Percentiles rank a stretch among this genome's conserved stretches.
These are phyloP conservation scores for Eolophus roseicapilla DNA, from an alignment of 2,113 vertebrate genomes.

Conservation along the genomic window DNA sequence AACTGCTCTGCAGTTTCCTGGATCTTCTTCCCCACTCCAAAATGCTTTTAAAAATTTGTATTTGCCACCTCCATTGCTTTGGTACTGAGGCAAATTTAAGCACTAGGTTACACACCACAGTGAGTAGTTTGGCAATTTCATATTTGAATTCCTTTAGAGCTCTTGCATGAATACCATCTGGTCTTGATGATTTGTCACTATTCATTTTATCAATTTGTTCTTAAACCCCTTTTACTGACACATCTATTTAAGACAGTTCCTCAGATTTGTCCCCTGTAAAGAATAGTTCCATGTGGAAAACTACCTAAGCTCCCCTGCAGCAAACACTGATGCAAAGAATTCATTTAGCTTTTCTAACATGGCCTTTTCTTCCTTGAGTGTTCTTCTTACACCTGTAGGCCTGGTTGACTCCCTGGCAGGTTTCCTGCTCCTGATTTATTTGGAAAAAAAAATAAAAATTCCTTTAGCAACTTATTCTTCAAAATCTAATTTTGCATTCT, in stretches of 20 bases:
- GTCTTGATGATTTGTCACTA: conserved; percentile 12
- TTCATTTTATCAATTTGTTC: conserved; percentile 21
- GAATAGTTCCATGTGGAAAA: not conserved
- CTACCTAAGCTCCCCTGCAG: not conserved
- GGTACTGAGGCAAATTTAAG: not conserved
- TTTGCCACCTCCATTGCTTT: not conserved
- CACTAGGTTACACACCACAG: not conserved
- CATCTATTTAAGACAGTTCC: not conserved
- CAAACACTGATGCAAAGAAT: not conserved
- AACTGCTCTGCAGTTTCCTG: not conserved
- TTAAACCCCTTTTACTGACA: conserved; percentile 2
- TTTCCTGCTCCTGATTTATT: not conserved
- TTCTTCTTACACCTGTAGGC: not conserved
- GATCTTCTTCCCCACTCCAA: not conserved
- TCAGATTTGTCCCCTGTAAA: not conserved
- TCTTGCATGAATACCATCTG: conserved; percentile 6
- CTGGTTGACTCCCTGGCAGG: not conserved
- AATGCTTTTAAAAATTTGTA: not conserved
- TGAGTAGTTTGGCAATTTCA: conserved; percentile 27
- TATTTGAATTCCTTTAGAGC: conserved; percentile 26
- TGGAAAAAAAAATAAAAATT: not conserved
- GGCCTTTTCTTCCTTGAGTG: not conserved
- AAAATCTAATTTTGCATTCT: not conserved
- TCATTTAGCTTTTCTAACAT: not conserved
- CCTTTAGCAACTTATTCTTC: not conserved